Conservation (phyloP, 2,888 invertebrate genomes). For the Leptogaster cylindrica region DNA sequence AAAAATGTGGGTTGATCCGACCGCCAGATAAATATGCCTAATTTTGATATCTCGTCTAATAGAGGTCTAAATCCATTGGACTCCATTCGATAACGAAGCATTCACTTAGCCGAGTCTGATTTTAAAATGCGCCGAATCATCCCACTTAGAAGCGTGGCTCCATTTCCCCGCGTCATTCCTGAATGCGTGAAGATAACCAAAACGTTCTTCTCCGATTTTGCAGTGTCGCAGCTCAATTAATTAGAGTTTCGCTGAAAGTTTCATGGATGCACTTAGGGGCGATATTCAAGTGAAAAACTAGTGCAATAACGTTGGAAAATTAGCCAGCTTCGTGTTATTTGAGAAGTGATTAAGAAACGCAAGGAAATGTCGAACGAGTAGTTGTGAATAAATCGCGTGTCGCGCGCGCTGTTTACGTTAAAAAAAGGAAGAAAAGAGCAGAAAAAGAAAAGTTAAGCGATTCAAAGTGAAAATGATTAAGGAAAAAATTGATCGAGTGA, state of each 20-base stretch:
- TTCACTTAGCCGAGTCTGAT: too few relatives aligned
- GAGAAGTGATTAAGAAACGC: slow-evolving; percentile 20
- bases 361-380: background rate
- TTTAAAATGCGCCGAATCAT: too few relatives aligned
- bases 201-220: background rate
- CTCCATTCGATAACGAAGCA: too few relatives aligned
- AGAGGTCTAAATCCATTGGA: too few relatives aligned
- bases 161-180: background rate
- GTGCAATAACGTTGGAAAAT: slow-evolving; percentile 31
- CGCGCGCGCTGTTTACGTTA: too few relatives aligned
- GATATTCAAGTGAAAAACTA: slow-evolving; percentile 19
- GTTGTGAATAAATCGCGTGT: too few relatives aligned
- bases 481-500: slow-evolving; percentile 20
- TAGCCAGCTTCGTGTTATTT: slow-evolving; percentile 19
- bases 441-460: background rate
- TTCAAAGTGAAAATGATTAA: slow-evolving; percentile 6
- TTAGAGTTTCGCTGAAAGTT: slow-evolving; percentile 15
- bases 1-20: too few relatives aligned
- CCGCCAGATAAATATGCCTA: too few relatives aligned
- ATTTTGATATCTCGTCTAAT: too few relatives aligned
- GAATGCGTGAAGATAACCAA: background rate
- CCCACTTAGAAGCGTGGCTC: too few relatives aligned
- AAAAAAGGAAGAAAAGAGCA: background rate
- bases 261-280: slow-evolving; percentile 17
- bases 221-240: background rate